Conservation (phyloP, 2,797 vertebrate species). For the Pipistrellus kuhlii region DNA sequence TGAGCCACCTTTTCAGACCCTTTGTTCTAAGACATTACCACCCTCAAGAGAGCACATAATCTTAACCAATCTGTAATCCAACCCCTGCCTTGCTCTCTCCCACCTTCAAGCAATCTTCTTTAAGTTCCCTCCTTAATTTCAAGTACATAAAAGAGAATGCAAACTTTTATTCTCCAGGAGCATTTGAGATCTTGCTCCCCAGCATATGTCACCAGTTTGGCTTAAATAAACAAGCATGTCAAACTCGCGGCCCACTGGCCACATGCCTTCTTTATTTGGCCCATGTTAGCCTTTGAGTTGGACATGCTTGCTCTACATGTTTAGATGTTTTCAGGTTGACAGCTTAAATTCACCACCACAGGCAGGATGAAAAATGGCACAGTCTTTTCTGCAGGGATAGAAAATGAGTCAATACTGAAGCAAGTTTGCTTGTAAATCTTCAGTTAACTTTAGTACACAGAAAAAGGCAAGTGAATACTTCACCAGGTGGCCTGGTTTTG, state of each 20-base stretch:
- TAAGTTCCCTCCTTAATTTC: not conserved
- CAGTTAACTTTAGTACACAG: constrained; percentile 39
- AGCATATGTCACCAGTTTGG: not conserved
- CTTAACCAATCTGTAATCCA: not conserved
- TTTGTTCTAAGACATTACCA: not conserved
- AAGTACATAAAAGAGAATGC: not conserved
- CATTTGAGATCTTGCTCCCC: not conserved
- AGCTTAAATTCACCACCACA: not conserved
- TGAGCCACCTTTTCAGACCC: not conserved
- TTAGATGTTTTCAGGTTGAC: not conserved
- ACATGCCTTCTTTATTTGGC: too few species aligned
- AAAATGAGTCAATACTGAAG: constrained; percentile 1
- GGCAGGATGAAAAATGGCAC: not conserved
- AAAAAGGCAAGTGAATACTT: constrained; percentile 46
- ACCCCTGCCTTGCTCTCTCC: not conserved
- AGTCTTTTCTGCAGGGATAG: not conserved
- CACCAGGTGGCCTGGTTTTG: not conserved
- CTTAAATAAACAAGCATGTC: not conserved
- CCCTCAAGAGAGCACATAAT: not conserved
- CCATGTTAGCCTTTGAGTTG: too few species aligned
- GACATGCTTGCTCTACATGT: not conserved
- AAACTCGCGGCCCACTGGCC: too few species aligned
- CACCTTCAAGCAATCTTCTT: not conserved
- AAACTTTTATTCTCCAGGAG: not conserved
- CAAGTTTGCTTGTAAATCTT: constrained; percentile 41